Conservation (phyloP, 1,140 invertebrate species). For the Tribolium madens region DNA sequence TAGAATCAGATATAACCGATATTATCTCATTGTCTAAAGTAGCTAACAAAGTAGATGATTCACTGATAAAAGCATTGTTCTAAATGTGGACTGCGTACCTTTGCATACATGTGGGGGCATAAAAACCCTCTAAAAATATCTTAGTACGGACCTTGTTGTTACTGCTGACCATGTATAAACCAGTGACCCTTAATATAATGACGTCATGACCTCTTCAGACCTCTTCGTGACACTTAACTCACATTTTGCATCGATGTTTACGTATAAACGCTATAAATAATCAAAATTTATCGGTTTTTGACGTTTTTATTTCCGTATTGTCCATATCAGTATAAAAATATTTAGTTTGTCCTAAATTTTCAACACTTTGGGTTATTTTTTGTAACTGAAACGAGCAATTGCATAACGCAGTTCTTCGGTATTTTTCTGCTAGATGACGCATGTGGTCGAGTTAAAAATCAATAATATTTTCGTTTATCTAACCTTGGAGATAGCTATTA, state of each 20-base stretch:
- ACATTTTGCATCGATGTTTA: slow-evolving; percentile 33
- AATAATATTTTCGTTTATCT: slow-evolving; percentile 22
- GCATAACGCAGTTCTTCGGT: slow-evolving; percentile 1
- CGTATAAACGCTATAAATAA: slow-evolving; percentile 6
- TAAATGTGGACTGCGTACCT: not conserved
- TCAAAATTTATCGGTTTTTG: slow-evolving; percentile 23
- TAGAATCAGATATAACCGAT: not conserved
- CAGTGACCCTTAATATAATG: slow-evolving; percentile 29
- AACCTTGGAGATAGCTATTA: slow-evolving; percentile 7
- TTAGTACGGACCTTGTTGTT: slow-evolving; percentile 15
- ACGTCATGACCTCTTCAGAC: slow-evolving; percentile 28
- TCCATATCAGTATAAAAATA: slow-evolving; percentile 22
- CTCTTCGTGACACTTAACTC: slow-evolving; percentile 31
- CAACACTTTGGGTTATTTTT: not conserved
- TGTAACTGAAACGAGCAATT: not conserved
- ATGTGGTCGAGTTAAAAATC: slow-evolving; percentile 32
- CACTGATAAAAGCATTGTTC: not conserved
- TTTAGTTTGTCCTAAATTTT: slow-evolving; percentile 12
- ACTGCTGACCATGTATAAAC: slow-evolving; percentile 36
- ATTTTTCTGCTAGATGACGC: slow-evolving; percentile 29
- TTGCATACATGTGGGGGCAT: not conserved
- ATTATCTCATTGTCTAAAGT: not conserved
- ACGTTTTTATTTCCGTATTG: slow-evolving; percentile 32
- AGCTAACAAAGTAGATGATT: not conserved
- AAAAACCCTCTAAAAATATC: not conserved